Base-by-base conservation (phyloP, 2,113 vertebrate genomes). In the Taurulus bubalis region DNA sequence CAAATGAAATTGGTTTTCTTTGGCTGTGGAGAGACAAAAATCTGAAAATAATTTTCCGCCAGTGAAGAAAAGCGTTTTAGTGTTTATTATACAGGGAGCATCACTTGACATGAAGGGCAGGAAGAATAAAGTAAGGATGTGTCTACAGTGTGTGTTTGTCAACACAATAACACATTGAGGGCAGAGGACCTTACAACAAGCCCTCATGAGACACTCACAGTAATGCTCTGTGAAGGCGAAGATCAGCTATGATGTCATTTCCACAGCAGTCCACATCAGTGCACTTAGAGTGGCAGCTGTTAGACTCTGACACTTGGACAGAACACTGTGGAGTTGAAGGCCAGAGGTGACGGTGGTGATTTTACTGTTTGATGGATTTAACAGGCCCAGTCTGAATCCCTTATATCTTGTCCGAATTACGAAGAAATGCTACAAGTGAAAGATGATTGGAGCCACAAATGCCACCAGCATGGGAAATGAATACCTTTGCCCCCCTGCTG, bases 1-100 rank as follows among this genome's bases (percentile, higher is more conserved):
- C 85, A 91, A 89, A 81, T 1, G 32, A 90, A 92, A 91, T 91
- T 92, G 86, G 67, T 90, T 92, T 92, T 89, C 87, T 89, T 89
- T 76, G 70, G 78, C 71, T 53, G 76, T 82, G 63, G 62, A 78
- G 89, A 87, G 63, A 70, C 55, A 82, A 77, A 88, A 91, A 82
- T 85, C 51, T 40, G 60, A 79, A 91, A 88, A 93, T 73, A 69
- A 84, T 83, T 80, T 82, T 76, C 81, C 2, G 24, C 66, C 49
- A 26, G 72, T 79, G 74, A 22, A 65, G 62, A 87, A 85, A 88
- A 79, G 73, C 68, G 16, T 56, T 79, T 79, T 68, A 71, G 36
- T 20, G 84, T 92, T 87, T 86, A 62, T 93, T 89, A 82, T 81
- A 51, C 58, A 26, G 40, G 55, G 71, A 90, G 86, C 79, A 89